These are phyloP conservation scores for Aldrovandia affinis DNA, from an alignment of 2,797 vertebrate genomes.

Conservation along the genomic window DNA sequence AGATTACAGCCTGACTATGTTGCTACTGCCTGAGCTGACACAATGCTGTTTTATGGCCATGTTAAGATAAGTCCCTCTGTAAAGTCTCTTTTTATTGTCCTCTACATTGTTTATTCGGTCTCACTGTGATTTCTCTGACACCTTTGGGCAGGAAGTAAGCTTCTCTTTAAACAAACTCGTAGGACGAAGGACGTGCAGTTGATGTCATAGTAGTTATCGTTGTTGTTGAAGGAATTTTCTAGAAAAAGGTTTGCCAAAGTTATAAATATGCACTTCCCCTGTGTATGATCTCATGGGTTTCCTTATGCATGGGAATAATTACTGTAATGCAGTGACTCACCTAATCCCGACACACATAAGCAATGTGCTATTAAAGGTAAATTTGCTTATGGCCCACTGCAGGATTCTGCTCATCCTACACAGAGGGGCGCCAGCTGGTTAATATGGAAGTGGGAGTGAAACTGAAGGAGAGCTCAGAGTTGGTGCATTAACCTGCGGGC, in stretches of 20 bases:
- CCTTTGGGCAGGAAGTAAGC: neutral
- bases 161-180: no score
- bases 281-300: neutral
- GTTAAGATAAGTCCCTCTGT: neutral
- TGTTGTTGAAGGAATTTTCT: neutral
- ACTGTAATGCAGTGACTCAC: constrained; percentile 33
- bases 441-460: neutral
- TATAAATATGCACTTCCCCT: neutral
- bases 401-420: constrained; percentile 20
- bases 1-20: neutral
- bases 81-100: neutral
- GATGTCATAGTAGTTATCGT: no score
- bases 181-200: no score
- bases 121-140: neutral
- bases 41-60: neutral
- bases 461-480: neutral
- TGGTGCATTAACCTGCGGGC: neutral
- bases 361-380: constrained; percentile 20
- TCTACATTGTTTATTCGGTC: neutral
- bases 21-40: neutral
- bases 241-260: neutral
- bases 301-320: constrained; percentile 30
- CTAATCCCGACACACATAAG: constrained; percentile 35
- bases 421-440: neutral
- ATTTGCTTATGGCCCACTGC: constrained; percentile 30